Percentiles rank a stretch among this genome's conserved stretches.
These are phyloP conservation scores for Melanaphis sacchari DNA, from an alignment of 1,140 invertebrate species.

Conservation along the genomic window DNA sequence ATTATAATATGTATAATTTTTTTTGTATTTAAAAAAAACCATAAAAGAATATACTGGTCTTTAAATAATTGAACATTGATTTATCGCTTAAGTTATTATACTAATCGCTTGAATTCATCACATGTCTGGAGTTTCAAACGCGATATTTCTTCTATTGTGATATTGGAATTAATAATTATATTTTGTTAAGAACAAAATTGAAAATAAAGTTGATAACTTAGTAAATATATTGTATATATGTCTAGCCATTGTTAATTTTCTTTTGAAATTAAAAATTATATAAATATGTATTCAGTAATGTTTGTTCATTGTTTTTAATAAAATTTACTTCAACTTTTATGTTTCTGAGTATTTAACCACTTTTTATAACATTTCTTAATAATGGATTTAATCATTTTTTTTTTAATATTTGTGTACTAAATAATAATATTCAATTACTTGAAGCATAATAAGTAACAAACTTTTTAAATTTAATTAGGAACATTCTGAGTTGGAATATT, in stretches of 20 bases:
- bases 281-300: slow-evolving; percentile 26
- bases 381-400: not conserved
- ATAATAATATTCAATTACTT: not conserved
- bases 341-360: not conserved
- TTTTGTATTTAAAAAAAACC: slow-evolving; percentile 29
- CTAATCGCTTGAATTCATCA: slow-evolving; percentile 42
- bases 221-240: slow-evolving; percentile 49
- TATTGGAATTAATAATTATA: slow-evolving; percentile 50
- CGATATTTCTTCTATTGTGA: slow-evolving; percentile 51
- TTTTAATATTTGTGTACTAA: not conserved
- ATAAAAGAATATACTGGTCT: slow-evolving; percentile 15
- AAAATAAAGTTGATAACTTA: slow-evolving; percentile 36
- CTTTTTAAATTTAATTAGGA: not conserved
- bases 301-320: slow-evolving; percentile 12
- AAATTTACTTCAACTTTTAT: not conserved
- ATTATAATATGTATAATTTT: slow-evolving; percentile 46
- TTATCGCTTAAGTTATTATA: slow-evolving; percentile 47
- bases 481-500: not conserved
- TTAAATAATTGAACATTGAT: slow-evolving; percentile 36
- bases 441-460: not conserved
- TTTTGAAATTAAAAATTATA: slow-evolving; percentile 35
- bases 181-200: slow-evolving; percentile 54
- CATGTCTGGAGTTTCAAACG: slow-evolving; percentile 17
- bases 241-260: slow-evolving; percentile 51
- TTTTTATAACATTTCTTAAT: not conserved